Evolutionary conservation across 2,888 invertebrate genomes (phyloP).

Genomic region (Eudemis profundana): DNA sequence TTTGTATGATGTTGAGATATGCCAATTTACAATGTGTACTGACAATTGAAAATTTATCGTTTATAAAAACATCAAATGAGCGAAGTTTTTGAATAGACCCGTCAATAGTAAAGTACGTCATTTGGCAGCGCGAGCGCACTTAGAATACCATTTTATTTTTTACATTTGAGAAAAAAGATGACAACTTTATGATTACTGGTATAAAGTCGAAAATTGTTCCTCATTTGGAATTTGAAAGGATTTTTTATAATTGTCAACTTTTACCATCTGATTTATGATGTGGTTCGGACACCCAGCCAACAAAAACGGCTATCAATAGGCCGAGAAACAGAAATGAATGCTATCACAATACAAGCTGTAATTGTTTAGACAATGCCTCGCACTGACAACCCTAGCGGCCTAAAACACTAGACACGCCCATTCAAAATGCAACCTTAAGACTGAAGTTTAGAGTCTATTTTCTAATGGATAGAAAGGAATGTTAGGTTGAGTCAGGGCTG

Average conservation of each 20-base stretch:
- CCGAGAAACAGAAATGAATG: conserved; percentile 82
- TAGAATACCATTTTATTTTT: conserved; percentile 41
- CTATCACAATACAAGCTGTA: conserved; percentile 79
- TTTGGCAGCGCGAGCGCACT: conserved; percentile 66
- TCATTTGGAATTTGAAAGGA: conserved; percentile 46
- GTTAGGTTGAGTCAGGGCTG: conserved; percentile 46
- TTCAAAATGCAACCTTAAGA: conserved; percentile 49
- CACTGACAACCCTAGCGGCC: conserved; percentile 50
- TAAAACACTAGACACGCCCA: conserved; percentile 45
- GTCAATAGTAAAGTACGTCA: conserved; percentile 73
- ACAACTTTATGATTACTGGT: conserved; percentile 28
- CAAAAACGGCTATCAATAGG: conserved; percentile 79
- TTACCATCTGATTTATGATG: conserved; percentile 81
- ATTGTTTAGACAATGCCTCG: conserved; percentile 81
- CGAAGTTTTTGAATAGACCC: conserved; percentile 70
- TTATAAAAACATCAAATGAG: conserved; percentile 75
- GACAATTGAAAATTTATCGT: conserved; percentile 76
- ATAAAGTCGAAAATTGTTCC: conserved; percentile 57
- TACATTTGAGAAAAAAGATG: conserved; percentile 13
- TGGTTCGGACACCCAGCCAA: conserved; percentile 79
- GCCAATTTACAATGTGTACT: conserved; percentile 66
- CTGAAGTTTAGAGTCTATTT: conserved; percentile 43
- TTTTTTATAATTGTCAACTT: conserved; percentile 55
- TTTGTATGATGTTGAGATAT: conserved; percentile 47
- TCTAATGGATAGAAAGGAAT: background rate